Base-by-base conservation (phyloP, 2,888 invertebrate genomes). In the Macrophya alboannulata region DNA sequence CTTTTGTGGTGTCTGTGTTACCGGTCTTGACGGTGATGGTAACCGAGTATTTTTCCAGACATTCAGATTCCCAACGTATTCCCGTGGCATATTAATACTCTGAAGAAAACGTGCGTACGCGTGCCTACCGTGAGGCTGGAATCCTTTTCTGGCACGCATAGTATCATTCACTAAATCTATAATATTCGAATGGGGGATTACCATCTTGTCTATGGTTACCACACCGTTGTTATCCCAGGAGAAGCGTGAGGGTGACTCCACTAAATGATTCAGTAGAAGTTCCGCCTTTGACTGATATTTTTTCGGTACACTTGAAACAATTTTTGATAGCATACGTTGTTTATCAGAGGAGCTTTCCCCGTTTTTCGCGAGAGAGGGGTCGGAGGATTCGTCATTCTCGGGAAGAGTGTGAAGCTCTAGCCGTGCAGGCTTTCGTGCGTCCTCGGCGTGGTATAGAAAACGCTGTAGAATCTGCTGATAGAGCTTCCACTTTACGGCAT, bases 201-300 rank as follows among this genome's bases (percentile, higher is more conserved):
- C 86, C 86, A 88, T 88, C 68, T 89, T 21, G 17, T 76, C 25
- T 51, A 84, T 68, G 3, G 45, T 74, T 9, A 90, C 86, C 25
- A 45, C 43, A 45, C 43, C 86, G 86, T 86, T 89, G 87, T 12
- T 90, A 55, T 86, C 90, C 88, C 12, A 17, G n/a, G n/a, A 31
- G 31, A 31, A 31, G 3, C 31, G 31, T 3, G 31, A 31, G 31
- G 3, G 31, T 31, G 31, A 2, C 31, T 31, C 31, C 1, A 3
- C 31, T 3, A 31, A 31, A 31, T 31, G 31, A 2, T 31, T 31
- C 31, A 31, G 31, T 31, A 31, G 31, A 31, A 31, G 31, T 31
- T 31, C 31, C 1, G 31, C 31, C 3, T 31, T 31, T 31, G 31
- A 31, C 31, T 31, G 31, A 3, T 31, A 45, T 45, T 45, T 45